Conservation (phyloP, 1,140 invertebrate species). For the Formica selysi region DNA sequence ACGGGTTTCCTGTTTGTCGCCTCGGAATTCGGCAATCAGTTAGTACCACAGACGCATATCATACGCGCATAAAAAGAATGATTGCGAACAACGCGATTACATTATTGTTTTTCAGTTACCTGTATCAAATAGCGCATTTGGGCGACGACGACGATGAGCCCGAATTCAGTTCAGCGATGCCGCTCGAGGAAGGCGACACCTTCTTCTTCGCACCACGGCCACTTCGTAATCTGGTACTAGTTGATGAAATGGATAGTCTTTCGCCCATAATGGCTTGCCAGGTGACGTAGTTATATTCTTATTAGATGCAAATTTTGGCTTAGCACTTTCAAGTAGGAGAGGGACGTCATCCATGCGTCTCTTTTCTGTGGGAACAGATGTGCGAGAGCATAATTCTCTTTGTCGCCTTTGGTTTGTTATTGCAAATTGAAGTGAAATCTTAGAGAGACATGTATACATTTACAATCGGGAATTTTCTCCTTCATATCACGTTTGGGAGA, state of each 20-base stretch:
- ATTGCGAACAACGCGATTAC: not conserved
- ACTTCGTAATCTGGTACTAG: slow-evolving; percentile 97
- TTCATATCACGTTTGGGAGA: not conserved
- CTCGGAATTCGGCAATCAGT: slow-evolving; percentile 99
- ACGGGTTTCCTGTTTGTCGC: slow-evolving; percentile 99
- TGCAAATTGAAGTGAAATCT: slow-evolving; percentile 83
- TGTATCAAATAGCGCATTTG: slow-evolving; percentile 99
- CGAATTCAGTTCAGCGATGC: slow-evolving; percentile 99
- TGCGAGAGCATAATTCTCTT: slow-evolving; percentile 81
- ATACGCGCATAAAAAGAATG: not conserved
- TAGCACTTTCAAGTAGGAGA: slow-evolving; percentile 80
- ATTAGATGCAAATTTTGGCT: not conserved
- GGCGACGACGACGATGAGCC: slow-evolving; percentile 99
- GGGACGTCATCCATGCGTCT: slow-evolving; percentile 45
- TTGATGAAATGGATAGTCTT: slow-evolving; percentile 99
- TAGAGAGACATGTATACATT: slow-evolving; percentile 74
- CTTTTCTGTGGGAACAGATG: slow-evolving; percentile 75
- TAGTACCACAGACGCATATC: slow-evolving; percentile 86
- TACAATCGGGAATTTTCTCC: not conserved
- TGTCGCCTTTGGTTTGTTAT: slow-evolving; percentile 83
- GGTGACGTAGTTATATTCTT: slow-evolving; percentile 85
- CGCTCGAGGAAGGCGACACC: slow-evolving; percentile 99
- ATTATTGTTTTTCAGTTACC: slow-evolving; percentile 89
- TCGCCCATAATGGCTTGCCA: slow-evolving; percentile 96
- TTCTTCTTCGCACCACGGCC: slow-evolving; percentile 99